These are phyloP conservation scores for Taenioides sp. DNA, from an alignment of 2,797 vertebrate species.

Conservation along the genomic window DNA sequence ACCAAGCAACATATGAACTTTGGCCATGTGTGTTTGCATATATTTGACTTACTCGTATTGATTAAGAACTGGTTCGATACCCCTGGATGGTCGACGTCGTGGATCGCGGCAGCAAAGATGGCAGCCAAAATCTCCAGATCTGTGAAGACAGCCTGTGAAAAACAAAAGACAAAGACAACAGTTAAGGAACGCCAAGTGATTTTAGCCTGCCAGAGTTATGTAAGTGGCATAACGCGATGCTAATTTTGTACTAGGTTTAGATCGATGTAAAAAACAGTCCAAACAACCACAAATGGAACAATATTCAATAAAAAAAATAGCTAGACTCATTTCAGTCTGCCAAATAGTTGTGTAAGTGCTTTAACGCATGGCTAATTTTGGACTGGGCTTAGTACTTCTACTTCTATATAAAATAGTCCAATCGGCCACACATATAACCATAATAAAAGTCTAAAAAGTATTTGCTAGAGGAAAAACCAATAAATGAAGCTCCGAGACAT, in stretches of 20 bases:
- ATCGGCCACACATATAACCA: background rate
- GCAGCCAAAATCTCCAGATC: constrained; percentile 97
- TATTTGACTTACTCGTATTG: constrained; percentile 91
- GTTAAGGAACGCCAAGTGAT: background rate
- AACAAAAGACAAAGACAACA: constrained; percentile 6
- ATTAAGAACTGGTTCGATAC: constrained; percentile 99
- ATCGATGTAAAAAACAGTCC: background rate
- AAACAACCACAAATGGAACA: background rate
- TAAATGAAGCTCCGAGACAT: background rate
- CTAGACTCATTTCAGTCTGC: constrained; percentile 8
- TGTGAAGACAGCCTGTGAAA: constrained; percentile 91
- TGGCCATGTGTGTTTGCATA: background rate
- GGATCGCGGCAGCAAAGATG: constrained; percentile 96
- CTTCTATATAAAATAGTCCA: background rate
- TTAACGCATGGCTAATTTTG: background rate
- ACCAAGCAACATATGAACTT: too few relatives aligned
- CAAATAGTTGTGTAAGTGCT: background rate
- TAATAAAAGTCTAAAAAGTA: constrained; percentile 2
- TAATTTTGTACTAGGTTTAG: background rate
- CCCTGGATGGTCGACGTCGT: constrained; percentile 97
- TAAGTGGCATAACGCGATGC: background rate
- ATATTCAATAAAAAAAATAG: background rate
- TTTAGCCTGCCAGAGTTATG: constrained; percentile 8
- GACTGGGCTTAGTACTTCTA: background rate
- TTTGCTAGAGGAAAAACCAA: constrained; percentile 11